A percentile compares a stretch with the other conserved stretches of the same genome.
These are phyloP conservation scores for Anoura caudifer DNA, from an alignment of 2,113 vertebrate species.

Conservation along the genomic window DNA sequence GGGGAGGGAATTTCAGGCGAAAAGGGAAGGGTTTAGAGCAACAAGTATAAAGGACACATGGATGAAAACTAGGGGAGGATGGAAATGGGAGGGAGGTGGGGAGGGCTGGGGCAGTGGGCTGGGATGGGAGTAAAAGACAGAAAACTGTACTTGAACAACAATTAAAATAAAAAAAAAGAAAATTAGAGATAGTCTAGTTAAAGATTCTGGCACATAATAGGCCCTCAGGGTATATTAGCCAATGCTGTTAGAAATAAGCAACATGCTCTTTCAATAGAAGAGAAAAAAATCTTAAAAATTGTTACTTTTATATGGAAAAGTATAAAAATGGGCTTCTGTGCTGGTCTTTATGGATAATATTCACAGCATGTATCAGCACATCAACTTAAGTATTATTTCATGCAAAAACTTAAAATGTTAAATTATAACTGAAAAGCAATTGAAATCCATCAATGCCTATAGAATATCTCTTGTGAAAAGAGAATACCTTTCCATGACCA, in stretches of 20 bases:
- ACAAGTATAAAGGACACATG: too few relatives aligned
- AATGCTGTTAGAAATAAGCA: background rate
- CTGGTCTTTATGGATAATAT: background rate
- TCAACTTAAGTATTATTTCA: background rate
- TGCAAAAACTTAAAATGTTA: background rate
- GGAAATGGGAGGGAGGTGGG: too few relatives aligned
- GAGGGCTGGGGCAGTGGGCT: too few relatives aligned
- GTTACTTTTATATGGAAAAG: background rate
- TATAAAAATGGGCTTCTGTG: background rate
- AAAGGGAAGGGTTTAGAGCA: too few relatives aligned
- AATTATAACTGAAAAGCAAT: background rate
- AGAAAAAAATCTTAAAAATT: background rate
- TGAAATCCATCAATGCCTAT: background rate
- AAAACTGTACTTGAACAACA: too few relatives aligned
- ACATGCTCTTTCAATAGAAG: background rate
- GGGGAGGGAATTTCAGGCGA: too few relatives aligned
- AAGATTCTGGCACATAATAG: background rate
- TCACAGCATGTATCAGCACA: background rate
- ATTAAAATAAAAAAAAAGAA: too few relatives aligned
- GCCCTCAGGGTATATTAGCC: background rate
- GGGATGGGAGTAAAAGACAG: too few relatives aligned
- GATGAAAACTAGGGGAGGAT: too few relatives aligned
- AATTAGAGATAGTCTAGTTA: background rate
- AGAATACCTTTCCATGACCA: background rate
- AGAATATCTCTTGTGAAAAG: conserved; percentile 4